A percentile compares a stretch with the other conserved stretches of the same genome.
Evolutionary conservation across 2,797 vertebrate genomes (phyloP).

Genomic region (Gymnopithys bicolor): DNA sequence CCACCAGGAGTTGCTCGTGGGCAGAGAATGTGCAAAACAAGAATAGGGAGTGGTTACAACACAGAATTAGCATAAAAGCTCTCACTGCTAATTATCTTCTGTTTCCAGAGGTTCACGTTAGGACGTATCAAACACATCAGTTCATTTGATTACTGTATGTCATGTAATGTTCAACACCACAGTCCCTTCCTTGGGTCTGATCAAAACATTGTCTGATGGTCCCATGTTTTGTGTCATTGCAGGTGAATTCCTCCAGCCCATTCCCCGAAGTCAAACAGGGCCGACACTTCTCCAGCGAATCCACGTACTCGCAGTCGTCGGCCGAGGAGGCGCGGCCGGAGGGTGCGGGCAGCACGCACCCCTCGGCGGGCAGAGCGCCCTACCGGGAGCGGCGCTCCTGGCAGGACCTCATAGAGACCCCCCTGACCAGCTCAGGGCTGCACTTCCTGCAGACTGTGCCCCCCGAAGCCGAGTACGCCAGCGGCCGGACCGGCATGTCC

Average conservation of each 20-base stretch:
- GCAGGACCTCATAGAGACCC: constrained; percentile 92
- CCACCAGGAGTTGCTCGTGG: background rate
- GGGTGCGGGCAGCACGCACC: constrained; percentile 80
- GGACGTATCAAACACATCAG: background rate
- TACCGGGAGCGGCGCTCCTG: constrained; percentile 87
- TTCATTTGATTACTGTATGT: background rate
- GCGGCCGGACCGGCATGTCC: constrained; percentile 76
- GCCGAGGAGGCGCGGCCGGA: constrained; percentile 85
- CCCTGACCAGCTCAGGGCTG: constrained; percentile 88
- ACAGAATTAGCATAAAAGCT: background rate
- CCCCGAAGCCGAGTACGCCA: constrained; percentile 75
- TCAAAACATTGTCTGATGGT: background rate
- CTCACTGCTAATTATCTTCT: background rate
- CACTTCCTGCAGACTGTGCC: constrained; percentile 89
- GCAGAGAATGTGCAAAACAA: constrained; percentile 58
- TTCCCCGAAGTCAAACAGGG: constrained; percentile 87
- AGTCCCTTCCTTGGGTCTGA: background rate
- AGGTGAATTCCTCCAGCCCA: constrained; percentile 90
- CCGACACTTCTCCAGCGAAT: constrained; percentile 89
- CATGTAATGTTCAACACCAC: background rate
- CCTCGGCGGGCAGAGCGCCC: constrained; percentile 83
- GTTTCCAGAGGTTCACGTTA: background rate
- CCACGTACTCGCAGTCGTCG: constrained; percentile 88
- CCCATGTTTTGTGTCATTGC: constrained; percentile 37
- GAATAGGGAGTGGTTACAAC: constrained; percentile 43